These are phyloP conservation scores for Chaetura pelagica DNA, from an alignment of 2,113 vertebrate genomes.

Conservation along the genomic window DNA sequence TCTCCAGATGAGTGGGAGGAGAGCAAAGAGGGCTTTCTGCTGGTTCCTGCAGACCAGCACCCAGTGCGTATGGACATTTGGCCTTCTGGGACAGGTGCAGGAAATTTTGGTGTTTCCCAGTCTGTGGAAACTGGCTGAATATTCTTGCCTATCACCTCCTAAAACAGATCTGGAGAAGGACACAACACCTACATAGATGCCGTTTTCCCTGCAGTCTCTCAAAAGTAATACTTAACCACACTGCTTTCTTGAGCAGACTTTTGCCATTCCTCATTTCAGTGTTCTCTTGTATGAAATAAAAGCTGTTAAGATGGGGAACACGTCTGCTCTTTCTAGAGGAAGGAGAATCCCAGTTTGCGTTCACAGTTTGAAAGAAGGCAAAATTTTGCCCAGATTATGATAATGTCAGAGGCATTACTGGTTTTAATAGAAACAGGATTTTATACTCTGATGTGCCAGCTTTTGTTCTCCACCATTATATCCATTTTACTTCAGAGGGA, in stretches of 20 bases:
- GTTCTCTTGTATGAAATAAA: not conserved
- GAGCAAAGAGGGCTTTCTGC: not conserved
- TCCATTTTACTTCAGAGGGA: not conserved
- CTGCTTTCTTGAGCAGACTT: not conserved
- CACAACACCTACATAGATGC: not conserved
- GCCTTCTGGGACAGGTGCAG: fast-evolving
- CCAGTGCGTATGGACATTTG: fast-evolving
- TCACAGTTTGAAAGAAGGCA: not conserved
- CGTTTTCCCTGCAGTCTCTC: not conserved
- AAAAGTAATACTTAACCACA: not conserved
- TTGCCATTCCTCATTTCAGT: not conserved
- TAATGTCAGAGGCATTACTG: not conserved
- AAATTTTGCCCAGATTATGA: not conserved
- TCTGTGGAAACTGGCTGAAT: not conserved
- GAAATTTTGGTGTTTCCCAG: not conserved
- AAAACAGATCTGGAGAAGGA: not conserved
- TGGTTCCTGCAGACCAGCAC: not conserved
- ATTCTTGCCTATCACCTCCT: not conserved
- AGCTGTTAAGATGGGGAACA: not conserved
- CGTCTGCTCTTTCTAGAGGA: not conserved
- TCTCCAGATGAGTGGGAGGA: not conserved
- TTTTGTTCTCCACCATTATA: not conserved
- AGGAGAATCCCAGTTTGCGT: not conserved
- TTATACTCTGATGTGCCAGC: not conserved
- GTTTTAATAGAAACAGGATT: not conserved